Evolutionary conservation across 2,797 vertebrate species (phyloP).

Genomic region (Danio albolineatus): DNA sequence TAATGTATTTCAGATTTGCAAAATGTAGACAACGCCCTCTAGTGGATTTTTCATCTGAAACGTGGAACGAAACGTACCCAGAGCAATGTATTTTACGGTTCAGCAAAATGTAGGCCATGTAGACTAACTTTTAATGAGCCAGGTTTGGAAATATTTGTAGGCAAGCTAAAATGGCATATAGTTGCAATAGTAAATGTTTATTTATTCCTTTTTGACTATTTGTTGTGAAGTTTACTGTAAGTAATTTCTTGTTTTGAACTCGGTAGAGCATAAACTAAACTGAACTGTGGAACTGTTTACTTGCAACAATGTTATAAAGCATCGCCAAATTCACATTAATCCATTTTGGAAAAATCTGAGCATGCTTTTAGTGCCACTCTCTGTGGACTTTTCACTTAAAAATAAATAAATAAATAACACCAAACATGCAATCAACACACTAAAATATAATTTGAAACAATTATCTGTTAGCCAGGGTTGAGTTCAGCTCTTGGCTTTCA

Average conservation of each 20-base stretch:
- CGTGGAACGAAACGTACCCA: too few relatives aligned
- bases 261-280: neutral
- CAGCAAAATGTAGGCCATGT: too few relatives aligned
- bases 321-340: neutral
- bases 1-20: too few relatives aligned
- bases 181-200: neutral
- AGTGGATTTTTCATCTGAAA: too few relatives aligned
- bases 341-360: neutral
- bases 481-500: neutral
- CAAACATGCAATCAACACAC: neutral
- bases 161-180: too few relatives aligned
- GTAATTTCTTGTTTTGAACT: neutral
- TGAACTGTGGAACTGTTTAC: too few relatives aligned
- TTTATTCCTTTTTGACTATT: neutral
- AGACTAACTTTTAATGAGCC: too few relatives aligned
- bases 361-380: neutral
- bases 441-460: neutral
- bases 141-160: too few relatives aligned
- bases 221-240: neutral
- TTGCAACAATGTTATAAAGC: neutral
- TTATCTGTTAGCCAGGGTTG: neutral
- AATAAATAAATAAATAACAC: neutral
- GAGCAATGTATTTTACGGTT: too few relatives aligned
- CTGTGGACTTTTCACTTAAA: neutral
- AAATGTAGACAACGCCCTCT: too few relatives aligned